These are phyloP conservation scores for Macrostomum cliftonense DNA, from an alignment of 2,888 invertebrate genomes.

Conservation along the genomic window DNA sequence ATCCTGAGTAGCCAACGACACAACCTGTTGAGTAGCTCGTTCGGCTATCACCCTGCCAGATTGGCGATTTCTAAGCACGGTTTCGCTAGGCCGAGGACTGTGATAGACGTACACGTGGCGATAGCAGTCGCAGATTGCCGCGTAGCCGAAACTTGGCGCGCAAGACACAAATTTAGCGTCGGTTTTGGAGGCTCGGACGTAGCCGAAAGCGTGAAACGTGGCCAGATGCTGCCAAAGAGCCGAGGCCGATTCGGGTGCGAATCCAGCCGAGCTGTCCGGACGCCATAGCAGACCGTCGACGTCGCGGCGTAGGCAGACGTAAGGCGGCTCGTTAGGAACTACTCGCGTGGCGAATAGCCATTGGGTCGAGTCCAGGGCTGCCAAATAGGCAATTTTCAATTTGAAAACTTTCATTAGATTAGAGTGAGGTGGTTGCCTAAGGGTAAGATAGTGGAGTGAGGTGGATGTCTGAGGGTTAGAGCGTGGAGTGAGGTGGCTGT, in stretches of 20 bases:
- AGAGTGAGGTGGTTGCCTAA: too few relatives aligned
- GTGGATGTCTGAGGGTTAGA: neutral
- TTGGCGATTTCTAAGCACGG: conserved; percentile 50
- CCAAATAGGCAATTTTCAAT: too few relatives aligned
- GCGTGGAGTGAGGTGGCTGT: too few relatives aligned
- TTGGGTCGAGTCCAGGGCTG: conserved; percentile 49
- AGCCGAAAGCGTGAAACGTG: conserved; percentile 62
- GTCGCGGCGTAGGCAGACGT: conserved; percentile 56
- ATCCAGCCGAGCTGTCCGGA: conserved; percentile 36
- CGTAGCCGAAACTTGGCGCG: conserved; percentile 54
- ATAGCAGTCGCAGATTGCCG: conserved; percentile 53
- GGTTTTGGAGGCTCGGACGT: conserved; percentile 64
- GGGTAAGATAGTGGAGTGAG: too few relatives aligned
- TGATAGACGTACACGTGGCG: conserved; percentile 60
- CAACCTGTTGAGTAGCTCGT: conserved; percentile 58
- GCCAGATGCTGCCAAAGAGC: conserved; percentile 50
- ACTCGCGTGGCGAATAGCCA: conserved; percentile 39
- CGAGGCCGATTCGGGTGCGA: conserved; percentile 11
- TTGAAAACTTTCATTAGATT: too few relatives aligned
- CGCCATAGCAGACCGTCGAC: conserved; percentile 67
- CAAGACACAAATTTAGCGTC: conserved; percentile 57
- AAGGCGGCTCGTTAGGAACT: conserved; percentile 24
- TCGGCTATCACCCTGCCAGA: conserved; percentile 46
- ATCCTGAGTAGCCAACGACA: conserved; percentile 49
- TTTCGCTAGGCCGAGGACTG: conserved; percentile 40